A percentile compares a stretch with the other conserved stretches of the same genome.
Conservation (phyloP, 2,113 vertebrate genomes). For the Rattus rattus region DNA sequence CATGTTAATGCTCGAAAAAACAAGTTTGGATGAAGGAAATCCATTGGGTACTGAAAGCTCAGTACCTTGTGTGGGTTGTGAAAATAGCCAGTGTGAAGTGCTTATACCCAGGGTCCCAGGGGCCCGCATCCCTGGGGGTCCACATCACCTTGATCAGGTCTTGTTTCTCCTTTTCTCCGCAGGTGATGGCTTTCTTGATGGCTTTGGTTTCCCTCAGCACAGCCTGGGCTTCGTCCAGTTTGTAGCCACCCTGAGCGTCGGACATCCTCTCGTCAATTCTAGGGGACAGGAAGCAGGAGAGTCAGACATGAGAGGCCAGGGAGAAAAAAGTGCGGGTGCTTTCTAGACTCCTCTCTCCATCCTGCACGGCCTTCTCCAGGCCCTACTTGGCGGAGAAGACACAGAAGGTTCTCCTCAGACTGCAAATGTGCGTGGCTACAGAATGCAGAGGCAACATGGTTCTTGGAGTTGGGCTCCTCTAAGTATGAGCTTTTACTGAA, state of each 20-base stretch:
- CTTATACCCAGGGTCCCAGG: accelerated
- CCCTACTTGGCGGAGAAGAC: neutral
- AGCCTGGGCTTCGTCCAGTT: slow-evolving; percentile 96
- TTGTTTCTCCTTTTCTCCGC: slow-evolving; percentile 97
- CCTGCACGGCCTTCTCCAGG: no score
- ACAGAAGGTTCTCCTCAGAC: neutral
- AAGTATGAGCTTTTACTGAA: neutral
- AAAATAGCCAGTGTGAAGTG: accelerated
- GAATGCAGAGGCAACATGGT: neutral
- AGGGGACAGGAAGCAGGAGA: slow-evolving; percentile 27
- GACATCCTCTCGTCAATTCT: slow-evolving; percentile 99
- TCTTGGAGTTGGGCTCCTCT: neutral
- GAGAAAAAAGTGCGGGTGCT: neutral
- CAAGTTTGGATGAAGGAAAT: neutral
- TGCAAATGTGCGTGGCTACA: neutral
- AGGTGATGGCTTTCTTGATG: slow-evolving; percentile 96
- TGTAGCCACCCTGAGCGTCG: slow-evolving; percentile 91
- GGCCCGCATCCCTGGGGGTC: neutral
- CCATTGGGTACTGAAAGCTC: neutral
- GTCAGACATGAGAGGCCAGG: neutral
- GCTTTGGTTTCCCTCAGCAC: slow-evolving; percentile 96
- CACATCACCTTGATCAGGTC: slow-evolving; percentile 95
- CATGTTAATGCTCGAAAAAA: neutral
- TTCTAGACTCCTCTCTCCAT: neutral
- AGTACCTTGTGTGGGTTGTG: accelerated